These are phyloP conservation scores for Cyrtodaria siliqua DNA, from an alignment of 2,888 invertebrate genomes.

Conservation along the genomic window DNA sequence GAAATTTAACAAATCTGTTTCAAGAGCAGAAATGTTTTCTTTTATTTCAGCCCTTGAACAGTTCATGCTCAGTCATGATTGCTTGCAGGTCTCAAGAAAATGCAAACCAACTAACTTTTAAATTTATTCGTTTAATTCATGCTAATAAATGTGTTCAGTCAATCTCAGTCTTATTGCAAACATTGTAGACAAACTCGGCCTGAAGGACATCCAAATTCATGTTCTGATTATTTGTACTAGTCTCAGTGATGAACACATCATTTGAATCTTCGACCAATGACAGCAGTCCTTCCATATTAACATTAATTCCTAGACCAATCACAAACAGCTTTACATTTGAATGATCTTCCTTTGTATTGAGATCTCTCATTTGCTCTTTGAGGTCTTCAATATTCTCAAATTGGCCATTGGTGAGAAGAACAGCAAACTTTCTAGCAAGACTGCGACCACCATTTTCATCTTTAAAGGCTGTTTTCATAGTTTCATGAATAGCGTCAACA, in stretches of 20 bases:
- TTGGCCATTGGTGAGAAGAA: background rate
- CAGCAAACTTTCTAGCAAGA: slow-evolving; percentile 1
- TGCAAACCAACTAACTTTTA: too few relatives aligned
- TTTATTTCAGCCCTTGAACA: too few relatives aligned
- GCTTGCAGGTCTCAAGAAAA: too few relatives aligned
- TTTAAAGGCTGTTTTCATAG: background rate
- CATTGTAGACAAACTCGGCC: background rate
- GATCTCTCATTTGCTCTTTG: background rate
- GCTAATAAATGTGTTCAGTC: too few relatives aligned
- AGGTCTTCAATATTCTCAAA: background rate
- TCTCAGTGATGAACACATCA: slow-evolving; percentile 7
- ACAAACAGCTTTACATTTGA: slow-evolving; percentile 7
- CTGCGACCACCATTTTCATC: slow-evolving; percentile 3
- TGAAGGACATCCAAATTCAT: background rate
- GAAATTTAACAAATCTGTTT: too few relatives aligned
- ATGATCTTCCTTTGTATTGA: background rate
- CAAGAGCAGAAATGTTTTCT: too few relatives aligned
- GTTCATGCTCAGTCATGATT: too few relatives aligned
- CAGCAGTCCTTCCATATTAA: slow-evolving; percentile 7
- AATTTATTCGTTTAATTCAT: too few relatives aligned
- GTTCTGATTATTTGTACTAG: background rate
- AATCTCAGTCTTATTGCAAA: background rate
- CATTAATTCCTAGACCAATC: slow-evolving; percentile 8
- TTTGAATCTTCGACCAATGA: slow-evolving; percentile 14
- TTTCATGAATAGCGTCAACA: background rate